phyloP scores from a whole-genome alignment of 2,797 vertebrate genomes.

The Aldrovandia affinis region DNA sequence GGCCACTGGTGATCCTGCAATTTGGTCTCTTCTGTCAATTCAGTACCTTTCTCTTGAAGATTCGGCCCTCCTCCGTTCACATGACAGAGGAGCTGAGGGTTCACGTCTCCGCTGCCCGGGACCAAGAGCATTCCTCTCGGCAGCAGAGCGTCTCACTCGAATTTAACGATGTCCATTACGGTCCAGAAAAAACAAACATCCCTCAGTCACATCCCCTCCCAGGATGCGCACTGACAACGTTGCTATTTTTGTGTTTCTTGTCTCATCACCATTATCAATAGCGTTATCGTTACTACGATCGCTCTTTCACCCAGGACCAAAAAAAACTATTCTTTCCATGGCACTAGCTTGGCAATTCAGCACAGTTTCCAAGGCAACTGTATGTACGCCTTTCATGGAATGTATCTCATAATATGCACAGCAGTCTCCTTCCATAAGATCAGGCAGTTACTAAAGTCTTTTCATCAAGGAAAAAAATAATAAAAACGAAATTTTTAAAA shows the following conservation, averaged over 20 bases:
- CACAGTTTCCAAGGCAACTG: slow-evolving; percentile 63
- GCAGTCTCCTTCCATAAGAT: slow-evolving; percentile 51
- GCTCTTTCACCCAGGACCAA: slow-evolving; percentile 53
- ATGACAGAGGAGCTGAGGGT: slow-evolving; percentile 16
- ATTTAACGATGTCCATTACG: not conserved
- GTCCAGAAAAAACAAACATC: slow-evolving; percentile 15
- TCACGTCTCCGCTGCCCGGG: not conserved
- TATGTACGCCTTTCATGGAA: slow-evolving; percentile 70
- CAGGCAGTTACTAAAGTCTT: slow-evolving; percentile 43
- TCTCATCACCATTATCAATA: slow-evolving; percentile 59
- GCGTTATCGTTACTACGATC: slow-evolving; percentile 67
- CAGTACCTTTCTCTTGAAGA: not conserved
- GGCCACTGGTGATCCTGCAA: slow-evolving; percentile 25
- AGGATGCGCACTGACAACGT: slow-evolving; percentile 39
- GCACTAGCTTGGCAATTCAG: slow-evolving; percentile 74
- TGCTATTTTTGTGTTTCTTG: slow-evolving; percentile 31
- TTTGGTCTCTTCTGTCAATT: slow-evolving; percentile 37
- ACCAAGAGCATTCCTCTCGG: slow-evolving; percentile 1
- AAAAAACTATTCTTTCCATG: slow-evolving; percentile 56
- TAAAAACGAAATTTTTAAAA: no score
- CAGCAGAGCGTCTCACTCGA: not conserved
- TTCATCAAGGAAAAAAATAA: slow-evolving; percentile 25
- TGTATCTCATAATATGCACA: slow-evolving; percentile 73
- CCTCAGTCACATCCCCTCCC: slow-evolving; percentile 27
- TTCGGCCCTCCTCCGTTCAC: slow-evolving; percentile 7